Evolutionary conservation across 2,888 invertebrate genomes (phyloP).

Genomic region (Strigamia crassipes): DNA sequence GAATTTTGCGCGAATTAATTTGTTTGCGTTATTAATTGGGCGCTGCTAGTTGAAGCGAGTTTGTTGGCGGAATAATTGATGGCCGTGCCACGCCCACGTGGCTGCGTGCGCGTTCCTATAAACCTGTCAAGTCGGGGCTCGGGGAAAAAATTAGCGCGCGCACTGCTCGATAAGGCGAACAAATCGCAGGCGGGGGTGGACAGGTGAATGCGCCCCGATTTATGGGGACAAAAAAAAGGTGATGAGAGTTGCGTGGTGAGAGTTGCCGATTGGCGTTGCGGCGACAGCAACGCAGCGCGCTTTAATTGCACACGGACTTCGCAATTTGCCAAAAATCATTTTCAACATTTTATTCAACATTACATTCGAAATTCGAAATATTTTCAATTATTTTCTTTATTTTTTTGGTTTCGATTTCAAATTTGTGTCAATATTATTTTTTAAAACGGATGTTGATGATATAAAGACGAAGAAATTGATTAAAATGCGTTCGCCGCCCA

Average conservation of each 20-base stretch:
- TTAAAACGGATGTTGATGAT: neutral
- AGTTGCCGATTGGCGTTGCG: conserved; percentile 39
- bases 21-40: conserved; percentile 39
- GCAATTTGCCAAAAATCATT: neutral
- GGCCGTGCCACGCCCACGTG: conserved; percentile 30
- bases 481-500: conserved; percentile 37
- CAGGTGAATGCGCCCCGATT: conserved; percentile 38
- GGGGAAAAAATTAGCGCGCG: conserved; percentile 39
- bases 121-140: conserved; percentile 37
- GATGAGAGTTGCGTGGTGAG: conserved; percentile 35
- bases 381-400: neutral
- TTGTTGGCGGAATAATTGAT: conserved; percentile 40
- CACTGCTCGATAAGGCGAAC: conserved; percentile 38
- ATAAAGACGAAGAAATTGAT: neutral
- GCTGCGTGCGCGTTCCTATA: conserved; percentile 42
- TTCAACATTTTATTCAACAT: neutral
- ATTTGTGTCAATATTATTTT: neutral
- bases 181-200: conserved; percentile 37
- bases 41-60: conserved; percentile 16
- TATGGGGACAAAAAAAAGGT: conserved; percentile 35
- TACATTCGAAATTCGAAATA: too few relatives aligned
- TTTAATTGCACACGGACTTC: conserved; percentile 38
- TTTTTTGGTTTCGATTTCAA: neutral
- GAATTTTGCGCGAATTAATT: conserved; percentile 42
- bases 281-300: conserved; percentile 29